Evolutionary conservation across 2,888 invertebrate species (phyloP).

Genomic region (Xestia rhomboidea): DNA sequence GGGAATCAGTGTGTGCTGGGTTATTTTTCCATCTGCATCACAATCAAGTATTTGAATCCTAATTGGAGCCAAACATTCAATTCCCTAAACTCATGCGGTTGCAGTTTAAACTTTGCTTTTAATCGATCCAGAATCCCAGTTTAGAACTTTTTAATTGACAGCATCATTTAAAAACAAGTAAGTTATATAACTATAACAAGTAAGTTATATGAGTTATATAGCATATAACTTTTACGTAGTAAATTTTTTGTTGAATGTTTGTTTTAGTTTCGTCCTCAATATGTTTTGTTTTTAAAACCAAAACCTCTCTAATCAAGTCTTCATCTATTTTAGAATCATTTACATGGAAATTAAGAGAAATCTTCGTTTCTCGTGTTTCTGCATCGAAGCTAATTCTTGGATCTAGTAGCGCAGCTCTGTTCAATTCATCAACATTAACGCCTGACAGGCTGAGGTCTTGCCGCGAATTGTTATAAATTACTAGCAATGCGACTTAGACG

Average conservation of each 20-base stretch:
- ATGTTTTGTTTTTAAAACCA: not conserved
- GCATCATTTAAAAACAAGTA: slow-evolving; percentile 9
- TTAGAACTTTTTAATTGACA: slow-evolving; percentile 40
- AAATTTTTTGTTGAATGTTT: not conserved
- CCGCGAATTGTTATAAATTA: slow-evolving; percentile 68
- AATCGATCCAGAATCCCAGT: not conserved
- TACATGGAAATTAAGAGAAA: slow-evolving; percentile 54
- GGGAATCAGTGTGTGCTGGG: not conserved
- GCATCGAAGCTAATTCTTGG: slow-evolving; percentile 54
- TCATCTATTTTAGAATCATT: not conserved
- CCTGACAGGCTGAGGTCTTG: slow-evolving; percentile 62
- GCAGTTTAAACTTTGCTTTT: slow-evolving; percentile 2
- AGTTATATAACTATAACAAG: too few species aligned
- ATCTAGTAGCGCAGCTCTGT: slow-evolving; percentile 54
- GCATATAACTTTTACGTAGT: not conserved
- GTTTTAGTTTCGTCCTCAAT: not conserved
- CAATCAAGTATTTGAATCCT: not conserved
- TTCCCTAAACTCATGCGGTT: slow-evolving; percentile 12
- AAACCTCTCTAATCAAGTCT: not conserved
- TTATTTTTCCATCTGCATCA: not conserved
- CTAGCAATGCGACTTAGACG: slow-evolving; percentile 52
- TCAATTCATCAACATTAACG: slow-evolving; percentile 71
- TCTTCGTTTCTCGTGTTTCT: slow-evolving; percentile 45
- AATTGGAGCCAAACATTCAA: slow-evolving; percentile 10
- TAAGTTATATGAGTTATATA: not conserved